Evolutionary conservation across 2,113 vertebrate genomes (phyloP).

Genomic region (Chionomys nivalis): DNA sequence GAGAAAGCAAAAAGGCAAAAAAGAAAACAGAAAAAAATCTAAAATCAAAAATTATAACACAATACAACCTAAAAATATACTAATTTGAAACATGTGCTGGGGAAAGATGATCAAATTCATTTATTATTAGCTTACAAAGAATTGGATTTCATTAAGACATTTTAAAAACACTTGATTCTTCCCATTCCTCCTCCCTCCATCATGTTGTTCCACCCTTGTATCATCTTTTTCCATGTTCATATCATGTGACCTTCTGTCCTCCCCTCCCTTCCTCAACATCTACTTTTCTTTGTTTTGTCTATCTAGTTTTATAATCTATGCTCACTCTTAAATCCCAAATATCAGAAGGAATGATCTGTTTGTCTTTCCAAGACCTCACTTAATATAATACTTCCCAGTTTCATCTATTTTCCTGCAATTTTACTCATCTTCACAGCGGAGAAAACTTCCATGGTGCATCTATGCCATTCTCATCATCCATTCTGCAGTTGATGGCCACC

Average conservation of each 20-base stretch:
- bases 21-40: too few species aligned
- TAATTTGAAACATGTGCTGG: neutral
- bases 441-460: neutral
- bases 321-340: neutral
- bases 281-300: neutral
- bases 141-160: neutral
- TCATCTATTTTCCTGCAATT: neutral
- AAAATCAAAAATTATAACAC: too few species aligned
- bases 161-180: neutral
- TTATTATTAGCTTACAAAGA: neutral
- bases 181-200: neutral
- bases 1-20: too few species aligned
- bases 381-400: neutral
- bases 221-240: neutral
- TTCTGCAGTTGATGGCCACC: neutral
- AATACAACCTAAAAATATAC: too few species aligned
- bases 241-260: neutral
- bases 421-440: neutral
- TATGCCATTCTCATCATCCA: neutral
- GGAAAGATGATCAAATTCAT: neutral
- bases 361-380: neutral
- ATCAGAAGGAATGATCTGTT: neutral
- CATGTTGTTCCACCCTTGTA: neutral
- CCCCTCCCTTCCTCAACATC: neutral
- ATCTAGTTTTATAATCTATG: neutral